Percentiles rank a stretch among this genome's conserved stretches.
Evolutionary conservation across 2,888 invertebrate genomes (phyloP).

Genomic region (Choreutis nemorana): DNA sequence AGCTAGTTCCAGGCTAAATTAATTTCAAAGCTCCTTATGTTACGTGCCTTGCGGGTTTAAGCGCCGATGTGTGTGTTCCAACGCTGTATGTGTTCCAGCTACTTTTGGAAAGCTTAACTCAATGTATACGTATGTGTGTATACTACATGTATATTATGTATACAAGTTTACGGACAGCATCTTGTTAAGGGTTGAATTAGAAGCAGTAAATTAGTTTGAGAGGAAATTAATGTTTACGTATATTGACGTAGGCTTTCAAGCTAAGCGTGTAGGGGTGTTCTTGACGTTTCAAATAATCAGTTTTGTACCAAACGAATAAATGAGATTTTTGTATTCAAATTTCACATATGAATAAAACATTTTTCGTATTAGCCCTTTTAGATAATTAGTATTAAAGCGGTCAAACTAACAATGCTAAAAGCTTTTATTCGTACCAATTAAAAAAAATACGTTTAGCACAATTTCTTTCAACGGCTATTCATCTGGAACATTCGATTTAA

Average conservation of each 20-base stretch:
- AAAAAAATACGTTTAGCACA: no score
- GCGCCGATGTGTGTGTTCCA: constrained; percentile 37
- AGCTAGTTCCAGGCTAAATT: constrained; percentile 68
- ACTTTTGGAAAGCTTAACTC: constrained; percentile 59
- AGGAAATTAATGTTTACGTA: constrained; percentile 26
- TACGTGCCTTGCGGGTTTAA: constrained; percentile 66
- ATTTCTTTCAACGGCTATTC: no score
- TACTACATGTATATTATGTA: constrained; percentile 22
- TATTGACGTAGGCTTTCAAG: not conserved
- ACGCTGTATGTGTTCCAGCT: constrained; percentile 27
- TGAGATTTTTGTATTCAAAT: no score
- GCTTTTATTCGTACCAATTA: no score
- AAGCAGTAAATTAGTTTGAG: constrained; percentile 51
- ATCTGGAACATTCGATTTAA: no score
- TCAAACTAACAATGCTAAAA: no score
- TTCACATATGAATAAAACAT: no score
- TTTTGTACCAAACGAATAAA: no score
- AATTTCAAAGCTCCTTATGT: constrained; percentile 68
- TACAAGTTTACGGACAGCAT: constrained; percentile 45
- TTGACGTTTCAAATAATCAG: no score
- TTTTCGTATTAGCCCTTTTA: no score
- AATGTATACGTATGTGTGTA: constrained; percentile 24
- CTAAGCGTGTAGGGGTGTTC: no score
- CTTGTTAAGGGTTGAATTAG: constrained; percentile 59
- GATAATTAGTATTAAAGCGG: no score